Base-by-base conservation (phyloP, 2,888 invertebrate genomes). In the Dioctria rufipes region DNA sequence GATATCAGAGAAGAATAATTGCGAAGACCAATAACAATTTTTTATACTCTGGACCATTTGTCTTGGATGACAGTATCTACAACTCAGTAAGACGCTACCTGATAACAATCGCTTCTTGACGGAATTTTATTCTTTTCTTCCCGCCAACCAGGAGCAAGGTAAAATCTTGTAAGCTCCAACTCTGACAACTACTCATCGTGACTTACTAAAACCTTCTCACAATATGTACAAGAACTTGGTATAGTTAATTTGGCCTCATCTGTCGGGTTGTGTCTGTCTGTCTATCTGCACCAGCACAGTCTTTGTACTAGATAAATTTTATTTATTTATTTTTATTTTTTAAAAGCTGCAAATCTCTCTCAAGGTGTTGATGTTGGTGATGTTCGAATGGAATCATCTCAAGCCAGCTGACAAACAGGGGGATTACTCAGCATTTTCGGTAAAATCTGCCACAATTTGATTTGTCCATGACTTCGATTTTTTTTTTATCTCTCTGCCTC, bases 311-410 rank as follows among this genome's bases (percentile, higher is more conserved):
- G 25, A 25, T 25, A 25, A 25, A 25, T 25, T 25, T 25, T 25
- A 25, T 25, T 25, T 25, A 25, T 25, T 25, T 25, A 25, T 25
- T 25, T 25, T 25, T 25, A 25, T 25, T 25, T 25, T 25, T 25
- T 25, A 54, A n/a, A 8, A 54, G 11, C 54, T 8, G 3, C 4
- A 54, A 54, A 54, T 11, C 54, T 54, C n/a, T 54, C 6, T 11
- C 4, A n/a, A 54, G 54, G 54, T n/a, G 54, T 54, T 54, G n/a
- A 54, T 11, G 54, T 54, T 54, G 54, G 54, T 54, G 54, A 54
- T 54, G 54, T 54, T 4, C n/a, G 6, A n/a, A 54, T 8, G 49
- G 6, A 54, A 54, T 11, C 9, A 54, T 54, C 54, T 54, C 11
- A 54, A 54, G n/a, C 11, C 46, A 46, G 54, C n/a, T 54, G 54